These are phyloP conservation scores for Cydia splendana DNA, from an alignment of 1,140 invertebrate species.

Conservation along the genomic window DNA sequence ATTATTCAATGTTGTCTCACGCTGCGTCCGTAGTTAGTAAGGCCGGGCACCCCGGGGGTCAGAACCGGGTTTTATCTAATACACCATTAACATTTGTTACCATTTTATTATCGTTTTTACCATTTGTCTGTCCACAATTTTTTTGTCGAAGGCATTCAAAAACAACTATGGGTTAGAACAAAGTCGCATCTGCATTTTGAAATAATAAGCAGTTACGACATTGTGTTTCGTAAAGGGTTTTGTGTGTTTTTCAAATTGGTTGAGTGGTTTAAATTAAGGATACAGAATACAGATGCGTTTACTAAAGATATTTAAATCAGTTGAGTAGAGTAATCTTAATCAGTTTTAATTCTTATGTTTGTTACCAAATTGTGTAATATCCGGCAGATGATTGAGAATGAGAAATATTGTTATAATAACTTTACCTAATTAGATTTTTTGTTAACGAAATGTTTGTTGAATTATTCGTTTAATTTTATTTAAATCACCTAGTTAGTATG, in stretches of 20 bases:
- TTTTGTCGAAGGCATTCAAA: slow-evolving; percentile 33
- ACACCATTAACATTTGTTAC: slow-evolving; percentile 36
- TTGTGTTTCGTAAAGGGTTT: neutral
- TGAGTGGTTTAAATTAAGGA: neutral
- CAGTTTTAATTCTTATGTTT: slow-evolving; percentile 3
- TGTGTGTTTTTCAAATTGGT: slow-evolving; percentile 32
- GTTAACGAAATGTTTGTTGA: neutral
- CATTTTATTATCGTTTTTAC: slow-evolving; percentile 36
- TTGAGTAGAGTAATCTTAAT: slow-evolving; percentile 4
- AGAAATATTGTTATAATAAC: neutral
- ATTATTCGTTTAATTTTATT: neutral
- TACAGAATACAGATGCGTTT: neutral
- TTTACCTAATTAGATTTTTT: neutral
- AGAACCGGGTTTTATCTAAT: slow-evolving; percentile 22
- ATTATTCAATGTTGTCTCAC: slow-evolving; percentile 26
- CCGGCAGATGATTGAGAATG: neutral
- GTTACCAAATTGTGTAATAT: neutral
- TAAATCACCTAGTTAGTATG: neutral
- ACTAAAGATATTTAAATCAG: slow-evolving; percentile 5
- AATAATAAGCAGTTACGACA: neutral
- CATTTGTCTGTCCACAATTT: slow-evolving; percentile 26
- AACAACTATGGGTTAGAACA: neutral
- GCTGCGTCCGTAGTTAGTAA: slow-evolving; percentile 21
- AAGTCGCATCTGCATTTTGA: neutral
- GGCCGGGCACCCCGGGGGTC: slow-evolving; percentile 11